These are phyloP conservation scores for Athene cunicularia DNA, from an alignment of 2,113 vertebrate species.

Conservation along the genomic window DNA sequence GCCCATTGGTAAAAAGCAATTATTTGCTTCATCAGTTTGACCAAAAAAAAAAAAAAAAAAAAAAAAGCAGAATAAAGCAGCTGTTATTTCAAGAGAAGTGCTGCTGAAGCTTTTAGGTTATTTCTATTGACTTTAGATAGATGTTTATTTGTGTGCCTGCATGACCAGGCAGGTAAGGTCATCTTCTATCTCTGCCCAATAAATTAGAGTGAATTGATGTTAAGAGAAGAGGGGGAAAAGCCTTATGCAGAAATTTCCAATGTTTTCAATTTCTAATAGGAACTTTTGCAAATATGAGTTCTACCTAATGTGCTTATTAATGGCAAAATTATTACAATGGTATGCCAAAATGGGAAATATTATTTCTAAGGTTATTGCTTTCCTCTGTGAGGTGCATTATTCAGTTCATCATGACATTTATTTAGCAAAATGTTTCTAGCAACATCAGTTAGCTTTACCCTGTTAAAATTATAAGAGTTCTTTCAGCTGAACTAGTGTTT, in stretches of 20 bases:
- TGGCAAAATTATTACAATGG: not conserved
- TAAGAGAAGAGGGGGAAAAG: not conserved
- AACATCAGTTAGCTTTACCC: not conserved
- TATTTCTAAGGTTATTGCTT: not conserved
- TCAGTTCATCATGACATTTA: not conserved
- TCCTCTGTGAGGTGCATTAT: not conserved
- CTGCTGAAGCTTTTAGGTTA: not conserved
- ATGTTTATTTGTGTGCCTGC: not conserved
- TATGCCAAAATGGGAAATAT: not conserved
- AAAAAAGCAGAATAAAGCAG: not conserved
- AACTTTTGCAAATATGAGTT: constrained; percentile 20
- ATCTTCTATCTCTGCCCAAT: not conserved
- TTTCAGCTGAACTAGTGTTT: constrained; percentile 1
- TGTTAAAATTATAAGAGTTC: constrained; percentile 18
- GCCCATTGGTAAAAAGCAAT: not conserved
- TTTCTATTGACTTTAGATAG: not conserved
- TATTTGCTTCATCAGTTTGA: not conserved
- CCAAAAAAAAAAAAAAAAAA: not conserved
- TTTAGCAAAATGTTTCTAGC: constrained; percentile 25
- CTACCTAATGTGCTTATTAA: not conserved
- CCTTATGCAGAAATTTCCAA: not conserved
- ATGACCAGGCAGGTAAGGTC: not conserved
- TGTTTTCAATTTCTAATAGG: not conserved
- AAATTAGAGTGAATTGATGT: not conserved
- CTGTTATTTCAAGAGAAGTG: not conserved